Base-by-base conservation (phyloP, 1,140 invertebrate species). In the Saccostrea echinata region DNA sequence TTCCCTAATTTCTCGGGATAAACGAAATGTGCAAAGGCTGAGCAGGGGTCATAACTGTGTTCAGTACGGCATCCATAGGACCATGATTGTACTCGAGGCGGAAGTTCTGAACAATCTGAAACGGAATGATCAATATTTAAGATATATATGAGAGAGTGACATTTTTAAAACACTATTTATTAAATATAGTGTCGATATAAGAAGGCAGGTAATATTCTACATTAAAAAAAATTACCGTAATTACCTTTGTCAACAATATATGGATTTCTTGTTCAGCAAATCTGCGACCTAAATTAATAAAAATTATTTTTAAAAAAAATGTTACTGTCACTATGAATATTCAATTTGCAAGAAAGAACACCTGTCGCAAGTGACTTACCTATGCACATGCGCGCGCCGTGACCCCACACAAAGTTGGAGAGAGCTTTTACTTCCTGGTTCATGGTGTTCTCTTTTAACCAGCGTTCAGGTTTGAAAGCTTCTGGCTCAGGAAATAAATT, bases 321-420 rank as follows among this genome's bases (percentile, higher is more conserved):
- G 33, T 57, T 0, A 3, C 0, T 80, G 68, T 80, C 27, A 30
- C 11, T 33, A 9, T 18, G 27, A n/a, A n/a, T n/a, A n/a, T 33
- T 33, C 71, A 30, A 52, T 11, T 43, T n/a, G 9, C 11, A 16
- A 53, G 35, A 80, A 33, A 80, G n/a, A n/a, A n/a, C n/a, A n/a
- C n/a, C n/a, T n/a, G n/a, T n/a, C n/a, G n/a, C 9, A 33, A 51
- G 51, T 52, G 24, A 83, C 88, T 89, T 88, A 94, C 96, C 96
- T 43, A 96, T 94, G 91, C 96, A 96, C 95, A 96, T 96, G 52
- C 96, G 90, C 8, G 94, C 91, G 0, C 98, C 98, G 85, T 96
- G 96, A 0, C 98, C 98, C 95, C 99, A 99, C 0, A 98, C 97
- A 3, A 97, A 91, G 61, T 93, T 93, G 21, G 93, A 98, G 97